Conservation (phyloP, 2,797 vertebrate genomes). For the Lophura swinhoii region DNA sequence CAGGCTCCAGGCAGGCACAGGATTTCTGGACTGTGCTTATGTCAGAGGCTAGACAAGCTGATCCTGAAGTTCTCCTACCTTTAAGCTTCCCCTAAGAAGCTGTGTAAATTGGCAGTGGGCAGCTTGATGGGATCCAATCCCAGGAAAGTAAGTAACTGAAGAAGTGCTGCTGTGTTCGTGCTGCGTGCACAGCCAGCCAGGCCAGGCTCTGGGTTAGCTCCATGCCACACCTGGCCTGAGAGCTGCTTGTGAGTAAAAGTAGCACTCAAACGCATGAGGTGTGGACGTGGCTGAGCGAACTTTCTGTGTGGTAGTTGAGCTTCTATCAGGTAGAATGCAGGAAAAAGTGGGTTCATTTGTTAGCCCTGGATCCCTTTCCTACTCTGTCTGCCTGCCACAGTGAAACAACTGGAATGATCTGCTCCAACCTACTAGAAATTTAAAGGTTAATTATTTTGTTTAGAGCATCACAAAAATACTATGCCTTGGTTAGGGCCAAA, state of each 20-base stretch:
- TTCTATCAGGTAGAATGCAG: neutral
- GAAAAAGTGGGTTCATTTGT: neutral
- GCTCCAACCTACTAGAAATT: neutral
- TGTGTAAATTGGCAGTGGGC: neutral
- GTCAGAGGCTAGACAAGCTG: neutral
- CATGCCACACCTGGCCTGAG: neutral
- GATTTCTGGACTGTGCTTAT: neutral
- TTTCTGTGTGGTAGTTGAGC: fast-evolving
- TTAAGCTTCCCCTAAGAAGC: neutral
- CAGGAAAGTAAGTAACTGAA: neutral
- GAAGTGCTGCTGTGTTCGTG: neutral
- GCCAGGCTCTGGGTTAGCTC: neutral
- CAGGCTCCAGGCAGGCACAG: neutral
- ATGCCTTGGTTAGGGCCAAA: neutral
- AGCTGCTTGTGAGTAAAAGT: neutral
- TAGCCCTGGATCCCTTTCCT: neutral
- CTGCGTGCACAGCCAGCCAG: neutral
- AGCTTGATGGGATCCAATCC: neutral
- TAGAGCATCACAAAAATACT: neutral
- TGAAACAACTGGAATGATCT: neutral
- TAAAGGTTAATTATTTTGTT: neutral
- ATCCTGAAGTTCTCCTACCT: neutral
- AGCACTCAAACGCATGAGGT: neutral
- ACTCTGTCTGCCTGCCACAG: neutral
- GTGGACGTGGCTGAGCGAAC: neutral